Conservation (phyloP, 2,113 vertebrate genomes). For the Bos indicus region DNA sequence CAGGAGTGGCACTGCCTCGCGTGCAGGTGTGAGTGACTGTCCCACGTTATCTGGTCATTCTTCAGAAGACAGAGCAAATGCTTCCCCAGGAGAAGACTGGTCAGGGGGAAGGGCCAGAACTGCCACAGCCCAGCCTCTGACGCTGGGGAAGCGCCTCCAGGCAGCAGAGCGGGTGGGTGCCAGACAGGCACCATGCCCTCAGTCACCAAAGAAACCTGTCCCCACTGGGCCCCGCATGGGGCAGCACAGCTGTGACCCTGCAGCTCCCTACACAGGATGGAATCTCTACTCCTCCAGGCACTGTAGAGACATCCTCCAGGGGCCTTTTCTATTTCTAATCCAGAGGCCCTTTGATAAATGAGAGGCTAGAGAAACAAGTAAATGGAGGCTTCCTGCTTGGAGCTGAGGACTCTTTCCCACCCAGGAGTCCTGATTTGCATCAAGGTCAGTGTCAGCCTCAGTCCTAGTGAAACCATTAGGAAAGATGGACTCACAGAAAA, state of each 20-base stretch:
- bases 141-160: slow-evolving; percentile 46
- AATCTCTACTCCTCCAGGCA: neutral
- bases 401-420: neutral
- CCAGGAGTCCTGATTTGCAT: neutral
- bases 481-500: neutral
- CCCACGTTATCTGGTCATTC: slow-evolving; percentile 55
- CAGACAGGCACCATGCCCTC: neutral
- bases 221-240: fast-evolving
- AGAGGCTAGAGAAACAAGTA: neutral
- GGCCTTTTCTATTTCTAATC: neutral
- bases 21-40: slow-evolving; percentile 73
- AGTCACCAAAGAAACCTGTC: neutral
- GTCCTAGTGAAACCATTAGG: neutral
- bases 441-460: neutral
- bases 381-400: neutral
- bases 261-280: neutral
- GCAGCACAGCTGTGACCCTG: neutral
- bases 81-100: slow-evolving; percentile 75
- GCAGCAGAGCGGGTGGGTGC: neutral
- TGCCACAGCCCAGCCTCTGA: slow-evolving; percentile 59
- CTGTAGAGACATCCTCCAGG: neutral
- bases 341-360: neutral
- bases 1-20: slow-evolving; percentile 59
- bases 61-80: slow-evolving; percentile 78
- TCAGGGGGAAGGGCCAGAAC: slow-evolving; percentile 75